Percentiles rank a stretch among this genome's conserved stretches.
Evolutionary conservation across 2,113 vertebrate species (phyloP).

Genomic region (Hipposideros armiger): DNA sequence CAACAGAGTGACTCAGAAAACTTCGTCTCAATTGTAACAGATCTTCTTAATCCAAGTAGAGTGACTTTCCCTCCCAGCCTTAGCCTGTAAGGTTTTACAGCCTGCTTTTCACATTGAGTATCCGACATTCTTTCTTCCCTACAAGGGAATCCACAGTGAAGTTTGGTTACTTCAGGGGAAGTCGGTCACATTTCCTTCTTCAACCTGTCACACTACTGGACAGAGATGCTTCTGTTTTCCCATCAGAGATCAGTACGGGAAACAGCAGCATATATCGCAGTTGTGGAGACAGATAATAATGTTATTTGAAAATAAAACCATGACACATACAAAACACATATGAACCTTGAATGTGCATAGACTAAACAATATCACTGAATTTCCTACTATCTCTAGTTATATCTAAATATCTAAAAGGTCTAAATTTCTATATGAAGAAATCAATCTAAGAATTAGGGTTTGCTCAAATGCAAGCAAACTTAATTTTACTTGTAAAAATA

Average conservation of each 20-base stretch:
- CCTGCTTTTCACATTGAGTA: neutral
- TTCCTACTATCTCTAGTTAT: neutral
- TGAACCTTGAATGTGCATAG: neutral
- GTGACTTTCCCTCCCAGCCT: neutral
- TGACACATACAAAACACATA: neutral
- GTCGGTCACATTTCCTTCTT: neutral
- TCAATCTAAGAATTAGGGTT: neutral
- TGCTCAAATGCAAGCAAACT: neutral
- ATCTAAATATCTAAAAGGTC: neutral
- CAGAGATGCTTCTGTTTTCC: neutral
- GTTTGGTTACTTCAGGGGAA: constrained; percentile 5
- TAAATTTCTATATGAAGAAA: constrained; percentile 24
- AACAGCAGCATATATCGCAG: neutral
- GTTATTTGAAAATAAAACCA: neutral
- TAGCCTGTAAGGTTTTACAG: neutral
- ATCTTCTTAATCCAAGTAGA: neutral
- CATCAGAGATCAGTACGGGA: neutral
- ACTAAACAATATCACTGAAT: constrained; percentile 5
- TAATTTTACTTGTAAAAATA: neutral
- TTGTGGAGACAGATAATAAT: neutral
- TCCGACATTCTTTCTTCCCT: neutral
- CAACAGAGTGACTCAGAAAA: neutral
- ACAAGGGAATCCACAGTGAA: neutral
- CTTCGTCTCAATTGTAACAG: neutral
- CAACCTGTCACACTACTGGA: neutral